These are phyloP conservation scores for Phocoena sinus DNA, from an alignment of 2,113 vertebrate species.

Conservation along the genomic window DNA sequence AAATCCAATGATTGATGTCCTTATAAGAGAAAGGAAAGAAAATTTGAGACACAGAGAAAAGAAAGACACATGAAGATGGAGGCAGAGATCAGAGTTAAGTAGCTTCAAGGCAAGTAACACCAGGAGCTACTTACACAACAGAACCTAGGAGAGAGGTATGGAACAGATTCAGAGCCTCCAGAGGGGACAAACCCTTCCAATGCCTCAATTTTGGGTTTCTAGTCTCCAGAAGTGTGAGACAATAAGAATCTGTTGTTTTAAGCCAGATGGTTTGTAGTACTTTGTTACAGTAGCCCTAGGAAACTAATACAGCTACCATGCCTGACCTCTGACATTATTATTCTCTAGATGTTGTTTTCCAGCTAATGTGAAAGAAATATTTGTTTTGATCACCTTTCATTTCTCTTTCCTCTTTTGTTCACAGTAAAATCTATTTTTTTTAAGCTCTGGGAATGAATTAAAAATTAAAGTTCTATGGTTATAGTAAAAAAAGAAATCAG, in stretches of 20 bases:
- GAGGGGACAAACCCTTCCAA: no score
- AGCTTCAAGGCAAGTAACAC: neutral
- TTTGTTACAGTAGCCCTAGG: neutral
- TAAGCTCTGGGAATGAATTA: neutral
- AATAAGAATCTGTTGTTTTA: neutral
- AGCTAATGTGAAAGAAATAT: neutral
- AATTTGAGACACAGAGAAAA: neutral
- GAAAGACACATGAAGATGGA: neutral
- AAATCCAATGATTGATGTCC: neutral
- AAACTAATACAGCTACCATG: no score
- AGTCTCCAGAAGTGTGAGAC: neutral
- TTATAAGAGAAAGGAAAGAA: neutral
- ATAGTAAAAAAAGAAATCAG: neutral
- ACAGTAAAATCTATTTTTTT: neutral
- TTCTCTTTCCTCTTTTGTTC: neutral
- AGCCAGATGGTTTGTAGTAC: neutral
- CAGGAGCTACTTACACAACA: accelerated
- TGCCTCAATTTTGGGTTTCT: neutral
- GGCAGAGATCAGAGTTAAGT: no score
- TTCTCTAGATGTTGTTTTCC: neutral
- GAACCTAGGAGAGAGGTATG: neutral
- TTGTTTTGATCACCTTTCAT: neutral
- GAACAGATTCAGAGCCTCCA: neutral
- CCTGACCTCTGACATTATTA: neutral
- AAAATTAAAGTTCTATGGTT: neutral